Conservation (phyloP, 2,888 invertebrate genomes). For the Macrophya alboannulata region DNA sequence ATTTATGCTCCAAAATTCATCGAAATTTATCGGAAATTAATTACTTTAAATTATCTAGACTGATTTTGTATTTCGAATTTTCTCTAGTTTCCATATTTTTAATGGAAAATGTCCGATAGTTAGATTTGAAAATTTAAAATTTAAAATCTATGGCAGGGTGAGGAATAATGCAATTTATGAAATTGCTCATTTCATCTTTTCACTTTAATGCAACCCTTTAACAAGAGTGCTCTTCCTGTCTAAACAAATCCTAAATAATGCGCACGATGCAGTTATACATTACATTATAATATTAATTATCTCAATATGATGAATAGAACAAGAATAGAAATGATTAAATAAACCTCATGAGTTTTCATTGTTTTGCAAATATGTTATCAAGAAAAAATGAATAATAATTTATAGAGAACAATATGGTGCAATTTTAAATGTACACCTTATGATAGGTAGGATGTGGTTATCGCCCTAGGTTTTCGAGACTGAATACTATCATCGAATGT, state of each 20-base stretch:
- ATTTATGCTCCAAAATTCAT: not conserved
- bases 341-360: not conserved
- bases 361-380: not conserved
- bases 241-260: not conserved
- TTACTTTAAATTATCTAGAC: not conserved
- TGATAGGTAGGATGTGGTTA: conserved; percentile 58
- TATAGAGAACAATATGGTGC: conserved; percentile 53
- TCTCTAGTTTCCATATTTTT: not conserved
- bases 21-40: not conserved
- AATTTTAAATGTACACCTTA: conserved; percentile 61
- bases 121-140: not conserved
- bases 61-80: not conserved
- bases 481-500: conserved; percentile 67
- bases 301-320: not conserved
- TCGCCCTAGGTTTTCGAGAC: conserved; percentile 66
- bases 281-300: not conserved
- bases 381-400: not conserved
- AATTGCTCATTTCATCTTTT: not conserved
- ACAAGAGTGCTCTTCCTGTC: not conserved
- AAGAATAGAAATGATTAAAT: not conserved
- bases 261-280: not conserved
- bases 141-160: not conserved
- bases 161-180: not conserved
- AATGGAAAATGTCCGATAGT: not conserved
- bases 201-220: not conserved